phyloP scores from a whole-genome alignment of 1,140 invertebrate genomes.

The Marisa cornuarietis region DNA sequence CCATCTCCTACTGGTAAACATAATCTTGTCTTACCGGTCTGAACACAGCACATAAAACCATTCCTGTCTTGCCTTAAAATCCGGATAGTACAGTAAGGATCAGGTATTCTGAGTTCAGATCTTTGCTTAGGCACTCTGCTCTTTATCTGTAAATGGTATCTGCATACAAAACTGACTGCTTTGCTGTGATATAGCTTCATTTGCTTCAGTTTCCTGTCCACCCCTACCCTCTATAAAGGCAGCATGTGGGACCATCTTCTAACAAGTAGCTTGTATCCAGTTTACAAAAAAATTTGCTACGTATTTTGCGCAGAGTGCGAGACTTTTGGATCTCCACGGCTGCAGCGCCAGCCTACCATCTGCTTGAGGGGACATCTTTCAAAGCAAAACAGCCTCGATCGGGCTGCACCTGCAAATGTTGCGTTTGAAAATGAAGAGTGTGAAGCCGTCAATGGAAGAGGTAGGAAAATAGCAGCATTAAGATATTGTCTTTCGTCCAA shows the following conservation, averaged over 20 bases:
- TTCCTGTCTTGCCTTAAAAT: too few relatives aligned
- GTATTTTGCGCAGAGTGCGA: slow-evolving; percentile 19
- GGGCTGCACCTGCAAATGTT: slow-evolving; percentile 38
- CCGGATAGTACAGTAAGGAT: too few relatives aligned
- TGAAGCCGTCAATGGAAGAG: slow-evolving; percentile 47
- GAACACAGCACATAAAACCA: too few relatives aligned
- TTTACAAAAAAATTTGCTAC: too few relatives aligned
- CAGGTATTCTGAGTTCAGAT: too few relatives aligned
- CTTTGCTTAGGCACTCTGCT: too few relatives aligned
- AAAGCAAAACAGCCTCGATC: slow-evolving; percentile 54
- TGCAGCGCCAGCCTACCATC: slow-evolving; percentile 53
- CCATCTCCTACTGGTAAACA: slow-evolving; percentile 43
- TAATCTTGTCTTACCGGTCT: not conserved
- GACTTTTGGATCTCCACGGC: slow-evolving; percentile 30
- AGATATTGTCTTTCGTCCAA: not conserved
- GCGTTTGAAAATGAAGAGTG: slow-evolving; percentile 56
- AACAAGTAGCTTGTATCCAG: too few relatives aligned
- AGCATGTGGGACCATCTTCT: too few relatives aligned
- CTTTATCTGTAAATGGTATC: too few relatives aligned
- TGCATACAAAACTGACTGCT: not conserved
- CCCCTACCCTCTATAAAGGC: too few relatives aligned
- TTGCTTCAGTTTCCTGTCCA: too few relatives aligned
- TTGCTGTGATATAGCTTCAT: too few relatives aligned
- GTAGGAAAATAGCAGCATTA: slow-evolving; percentile 25
- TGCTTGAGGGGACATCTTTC: slow-evolving; percentile 44